Evolutionary conservation across 37 sponge, comb jelly and placozoan species (phyloP).

Genomic region (Cladorhizidae sp.): DNA sequence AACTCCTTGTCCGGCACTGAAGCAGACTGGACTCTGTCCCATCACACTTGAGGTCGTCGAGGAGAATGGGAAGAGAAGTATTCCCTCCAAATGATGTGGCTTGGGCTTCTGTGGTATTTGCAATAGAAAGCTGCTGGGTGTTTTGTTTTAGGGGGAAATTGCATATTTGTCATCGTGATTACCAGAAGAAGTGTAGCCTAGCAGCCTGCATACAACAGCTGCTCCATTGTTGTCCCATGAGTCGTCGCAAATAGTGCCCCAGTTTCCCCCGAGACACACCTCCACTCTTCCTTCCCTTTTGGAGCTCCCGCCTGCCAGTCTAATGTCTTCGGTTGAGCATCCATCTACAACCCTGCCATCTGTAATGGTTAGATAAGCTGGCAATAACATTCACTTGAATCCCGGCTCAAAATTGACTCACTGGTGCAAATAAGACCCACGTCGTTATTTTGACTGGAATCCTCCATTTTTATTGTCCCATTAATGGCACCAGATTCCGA

Average conservation of each 20-base stretch:
- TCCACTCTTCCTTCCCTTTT: slow-evolving; percentile 47
- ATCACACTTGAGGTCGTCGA: slow-evolving; percentile 36
- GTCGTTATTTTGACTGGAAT: background rate
- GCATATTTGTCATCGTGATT: background rate
- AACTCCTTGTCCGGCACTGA: slow-evolving; percentile 7
- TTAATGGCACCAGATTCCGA: background rate
- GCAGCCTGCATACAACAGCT: slow-evolving; percentile 45
- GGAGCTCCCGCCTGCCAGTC: slow-evolving; percentile 20
- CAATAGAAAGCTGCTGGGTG: no score
- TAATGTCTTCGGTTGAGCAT: slow-evolving; percentile 19
- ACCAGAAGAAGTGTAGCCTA: slow-evolving; percentile 19
- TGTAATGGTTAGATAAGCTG: background rate
- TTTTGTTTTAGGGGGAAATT: no score
- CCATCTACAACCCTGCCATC: background rate
- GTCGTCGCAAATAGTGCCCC: slow-evolving; percentile 54
- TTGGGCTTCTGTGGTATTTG: background rate
- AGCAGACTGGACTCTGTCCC: slow-evolving; percentile 25
- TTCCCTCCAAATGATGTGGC: slow-evolving; percentile 6
- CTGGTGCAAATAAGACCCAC: background rate
- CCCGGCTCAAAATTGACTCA: background rate
- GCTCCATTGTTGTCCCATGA: slow-evolving; percentile 46
- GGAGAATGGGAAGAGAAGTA: slow-evolving; percentile 1
- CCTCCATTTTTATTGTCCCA: background rate
- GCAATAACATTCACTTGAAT: background rate
- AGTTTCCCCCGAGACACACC: slow-evolving; percentile 30